Evolutionary conservation across 2,888 invertebrate genomes (phyloP), one percentile per base, ranked within the genome.

Genomic region (Drosophila subsilvestris): DNA sequence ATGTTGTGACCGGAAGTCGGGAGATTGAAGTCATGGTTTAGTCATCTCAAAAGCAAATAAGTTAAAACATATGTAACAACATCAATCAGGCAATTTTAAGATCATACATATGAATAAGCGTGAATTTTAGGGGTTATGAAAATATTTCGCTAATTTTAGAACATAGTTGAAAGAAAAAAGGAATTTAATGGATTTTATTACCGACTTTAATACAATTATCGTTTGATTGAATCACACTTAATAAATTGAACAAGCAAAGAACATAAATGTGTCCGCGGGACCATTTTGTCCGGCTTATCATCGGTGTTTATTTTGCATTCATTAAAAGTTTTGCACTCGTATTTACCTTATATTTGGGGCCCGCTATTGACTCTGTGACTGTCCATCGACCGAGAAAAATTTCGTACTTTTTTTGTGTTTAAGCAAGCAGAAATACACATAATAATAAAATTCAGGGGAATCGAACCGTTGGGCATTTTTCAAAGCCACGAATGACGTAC

Each of bases 281-380:
- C 25, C 14, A 45, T 69, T 61, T 49, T 63, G 54, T 22, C 37
- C 62, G 68, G 43, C 58, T 20, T 55, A 57, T 76, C 61, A 42
- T 61, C 18, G n/a, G 25, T 65, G 55, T 74, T 78, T 84, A 74
- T 76, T 84, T 84, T 61, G 45, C 25, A 78, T 78, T 79, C 78
- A 84, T 82, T 84, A 82, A 82, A 82, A 81, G 68, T 79, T 80
- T 77, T 73, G 57, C 70, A 70, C 72, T 78, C 37, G n/a, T 76
- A 70, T 78, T 82, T 77, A 56, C 42, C 51, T 65, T 58, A 63
- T 49, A 63, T 70, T 63, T 45, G 56, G 63, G 58, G 53, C 74
- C 59, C 60, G 56, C 55, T 75, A 62, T 44, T 37, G 17, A 18
- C 27, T n/a, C 43, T 22, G 49, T 32, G 50, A 48, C 68, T 61